Evolutionary conservation across 2,797 vertebrate genomes (phyloP), one percentile per base, ranked within the genome.

Genomic region (Eleutherodactylus coqui): DNA sequence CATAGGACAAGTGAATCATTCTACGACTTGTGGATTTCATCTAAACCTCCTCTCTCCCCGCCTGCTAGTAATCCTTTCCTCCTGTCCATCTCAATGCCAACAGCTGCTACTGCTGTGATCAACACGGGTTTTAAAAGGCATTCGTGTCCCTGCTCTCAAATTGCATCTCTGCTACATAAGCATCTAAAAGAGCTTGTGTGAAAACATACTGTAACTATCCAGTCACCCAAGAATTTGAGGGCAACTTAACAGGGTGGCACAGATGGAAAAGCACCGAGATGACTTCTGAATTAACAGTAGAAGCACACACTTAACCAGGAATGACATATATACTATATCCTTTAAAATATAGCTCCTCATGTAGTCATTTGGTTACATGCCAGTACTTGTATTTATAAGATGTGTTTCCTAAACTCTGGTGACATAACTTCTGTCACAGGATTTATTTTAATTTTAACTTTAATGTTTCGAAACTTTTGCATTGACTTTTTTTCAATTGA

Each of bases 91-190:
- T 85, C 70, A 70, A 34, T 84, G 86, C 58, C 86, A 87, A 81
- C 86, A 87, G 86, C 86, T 87, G 86, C 67, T 84, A 81, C 80
- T 81, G 82, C 82, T 87, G 77, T 75, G 82, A 87, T 87, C 86
- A 87, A 81, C 82, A 87, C 53, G 77, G 86, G 55, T 84, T 87
- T 87, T 87, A 87, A 80, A 79, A 87, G 82, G 86, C 82, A 87
- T 85, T 87, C 75, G 29, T 87, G 76, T 87, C 55, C 77, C 70
- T 69, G 82, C 69, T 87, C 86, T 87, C 86, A 76, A 19, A 87
- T 87, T 87, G 86, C 86, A 87, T 64, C 77, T 58, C 82, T 76
- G 77, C 82, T 87, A 80, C 77, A 87, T 87, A 87, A 87, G 86
- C 60, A 81, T 84, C 86, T 85, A 87, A 85, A 87, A 87, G n/a